phyloP scores from a whole-genome alignment of 23 tunicate species.

The Oikopleura albicans region DNA sequence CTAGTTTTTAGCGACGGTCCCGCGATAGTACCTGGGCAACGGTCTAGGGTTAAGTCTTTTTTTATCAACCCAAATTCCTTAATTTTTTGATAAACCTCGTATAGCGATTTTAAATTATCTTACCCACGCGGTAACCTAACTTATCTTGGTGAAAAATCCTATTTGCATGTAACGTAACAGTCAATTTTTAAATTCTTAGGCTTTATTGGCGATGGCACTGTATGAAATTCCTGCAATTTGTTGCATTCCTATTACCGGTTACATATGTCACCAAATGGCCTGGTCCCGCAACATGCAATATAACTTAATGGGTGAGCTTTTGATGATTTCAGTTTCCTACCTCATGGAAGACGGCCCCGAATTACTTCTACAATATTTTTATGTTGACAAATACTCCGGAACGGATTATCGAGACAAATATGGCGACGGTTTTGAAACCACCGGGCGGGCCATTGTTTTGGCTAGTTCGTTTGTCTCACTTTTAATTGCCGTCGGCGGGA shows the following conservation, averaged over 20 bases:
- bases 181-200: background rate
- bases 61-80: no score
- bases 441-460: background rate
- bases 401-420: background rate
- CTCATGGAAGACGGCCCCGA: constrained; percentile 12
- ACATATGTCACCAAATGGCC: background rate
- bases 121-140: no score
- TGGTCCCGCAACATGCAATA: constrained; percentile 6
- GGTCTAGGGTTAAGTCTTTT: no score
- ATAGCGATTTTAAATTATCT: no score
- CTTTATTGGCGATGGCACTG: background rate
- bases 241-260: background rate
- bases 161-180: no score
- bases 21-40: no score
- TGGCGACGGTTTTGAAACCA: background rate
- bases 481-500: background rate
- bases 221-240: constrained; percentile 2
- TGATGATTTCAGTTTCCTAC: background rate
- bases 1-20: no score
- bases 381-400: constrained; percentile 13
- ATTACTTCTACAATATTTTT: background rate
- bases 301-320: background rate
- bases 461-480: background rate
- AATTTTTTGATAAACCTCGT: no score
- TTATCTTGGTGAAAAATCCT: no score